These are phyloP conservation scores for Oxyruncus cristatus DNA, from an alignment of 2,113 vertebrate genomes.

Conservation along the genomic window DNA sequence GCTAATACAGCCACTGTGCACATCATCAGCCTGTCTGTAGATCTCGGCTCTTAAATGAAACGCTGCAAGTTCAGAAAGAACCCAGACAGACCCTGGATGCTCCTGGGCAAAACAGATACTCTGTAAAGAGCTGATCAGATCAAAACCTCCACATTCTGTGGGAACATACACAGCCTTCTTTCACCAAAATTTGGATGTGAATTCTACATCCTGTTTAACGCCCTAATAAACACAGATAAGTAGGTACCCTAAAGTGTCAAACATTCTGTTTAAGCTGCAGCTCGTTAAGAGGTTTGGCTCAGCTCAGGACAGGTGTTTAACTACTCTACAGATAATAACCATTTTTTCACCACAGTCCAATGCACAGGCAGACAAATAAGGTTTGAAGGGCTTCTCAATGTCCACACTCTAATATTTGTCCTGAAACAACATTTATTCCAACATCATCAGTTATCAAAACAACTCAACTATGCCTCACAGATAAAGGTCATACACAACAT, in stretches of 20 bases:
- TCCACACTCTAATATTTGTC: background rate
- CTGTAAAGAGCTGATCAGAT: background rate
- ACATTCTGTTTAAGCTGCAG: background rate
- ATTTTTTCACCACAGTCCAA: background rate
- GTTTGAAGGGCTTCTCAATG: background rate
- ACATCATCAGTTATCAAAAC: background rate
- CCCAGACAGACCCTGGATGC: background rate
- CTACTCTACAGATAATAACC: background rate
- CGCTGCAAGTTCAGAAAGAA: background rate
- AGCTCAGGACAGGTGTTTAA: background rate
- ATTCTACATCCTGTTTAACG: background rate
- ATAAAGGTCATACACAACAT: background rate
- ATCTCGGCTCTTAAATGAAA: background rate
- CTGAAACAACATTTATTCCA: background rate
- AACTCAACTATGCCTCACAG: background rate
- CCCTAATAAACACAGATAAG: background rate
- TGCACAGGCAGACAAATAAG: background rate
- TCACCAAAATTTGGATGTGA: background rate
- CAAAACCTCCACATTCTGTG: background rate
- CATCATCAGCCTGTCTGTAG: background rate
- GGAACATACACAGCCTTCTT: accelerated
- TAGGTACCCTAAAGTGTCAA: accelerated
- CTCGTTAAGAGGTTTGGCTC: background rate
- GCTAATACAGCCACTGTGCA: background rate
- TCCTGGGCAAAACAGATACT: background rate